Conservation (phyloP, 1,140 invertebrate genomes). For the Penaeus indicus region DNA sequence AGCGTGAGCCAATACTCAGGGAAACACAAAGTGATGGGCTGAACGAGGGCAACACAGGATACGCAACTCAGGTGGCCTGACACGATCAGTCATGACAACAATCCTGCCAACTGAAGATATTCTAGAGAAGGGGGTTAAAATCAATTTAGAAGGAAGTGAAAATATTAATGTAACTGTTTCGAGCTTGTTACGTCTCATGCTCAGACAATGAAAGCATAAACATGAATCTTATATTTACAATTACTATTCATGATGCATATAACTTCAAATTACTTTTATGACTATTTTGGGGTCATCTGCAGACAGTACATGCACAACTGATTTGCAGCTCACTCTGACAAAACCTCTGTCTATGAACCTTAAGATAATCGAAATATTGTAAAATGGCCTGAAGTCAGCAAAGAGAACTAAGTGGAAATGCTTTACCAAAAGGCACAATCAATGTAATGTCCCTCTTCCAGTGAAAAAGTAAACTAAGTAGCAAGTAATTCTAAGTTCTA, state of each 20-base stretch:
- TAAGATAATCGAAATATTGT: too few species aligned
- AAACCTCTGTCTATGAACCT: too few species aligned
- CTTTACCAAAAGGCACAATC: too few species aligned
- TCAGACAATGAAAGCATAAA: not conserved
- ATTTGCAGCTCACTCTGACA: not conserved
- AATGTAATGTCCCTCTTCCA: too few species aligned
- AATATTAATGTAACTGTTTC: not conserved
- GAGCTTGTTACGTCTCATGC: not conserved
- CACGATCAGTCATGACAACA: constrained; percentile 22
- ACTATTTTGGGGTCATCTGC: constrained; percentile 12
- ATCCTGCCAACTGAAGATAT: constrained; percentile 7
- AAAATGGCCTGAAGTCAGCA: too few species aligned
- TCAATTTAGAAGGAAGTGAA: constrained; percentile 25
- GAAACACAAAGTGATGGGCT: not conserved
- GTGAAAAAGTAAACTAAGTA: too few species aligned
- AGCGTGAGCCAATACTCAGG: too few species aligned
- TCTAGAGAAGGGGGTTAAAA: not conserved
- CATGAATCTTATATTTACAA: constrained; percentile 5
- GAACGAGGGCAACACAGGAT: not conserved
- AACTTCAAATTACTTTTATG: not conserved
- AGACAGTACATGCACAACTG: constrained; percentile 32
- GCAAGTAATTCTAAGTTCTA: too few species aligned
- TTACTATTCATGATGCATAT: not conserved
- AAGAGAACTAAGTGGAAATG: too few species aligned
- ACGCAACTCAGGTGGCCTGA: not conserved